phyloP scores from a whole-genome alignment of 1,140 invertebrate species.

The Achroia grisella region DNA sequence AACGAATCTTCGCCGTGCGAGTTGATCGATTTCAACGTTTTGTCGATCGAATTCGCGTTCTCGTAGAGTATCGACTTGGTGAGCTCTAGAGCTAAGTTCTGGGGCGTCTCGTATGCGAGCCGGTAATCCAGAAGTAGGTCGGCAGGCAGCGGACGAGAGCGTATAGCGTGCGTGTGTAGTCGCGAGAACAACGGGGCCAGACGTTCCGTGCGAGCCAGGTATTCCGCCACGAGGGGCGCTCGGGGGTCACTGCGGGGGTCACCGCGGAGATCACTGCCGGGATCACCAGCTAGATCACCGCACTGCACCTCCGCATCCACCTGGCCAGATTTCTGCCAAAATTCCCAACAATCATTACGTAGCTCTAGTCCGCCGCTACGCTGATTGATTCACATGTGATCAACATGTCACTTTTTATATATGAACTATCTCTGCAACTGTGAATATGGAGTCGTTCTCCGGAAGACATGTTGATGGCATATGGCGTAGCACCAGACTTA shows the following conservation, averaged over 20 bases:
- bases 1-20: conserved; percentile 35
- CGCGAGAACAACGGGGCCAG: conserved; percentile 36
- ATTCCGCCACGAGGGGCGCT: conserved; percentile 36
- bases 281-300: not conserved
- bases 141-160: conserved; percentile 14
- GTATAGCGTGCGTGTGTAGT: conserved; percentile 20
- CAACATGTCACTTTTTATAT: not conserved
- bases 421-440: too few species aligned
- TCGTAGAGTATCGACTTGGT: conserved; percentile 45
- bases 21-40: conserved; percentile 27
- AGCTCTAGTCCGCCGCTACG: too few species aligned
- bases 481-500: too few species aligned
- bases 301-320: not conserved
- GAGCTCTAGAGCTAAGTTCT: conserved; percentile 46
- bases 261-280: not conserved
- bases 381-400: not conserved
- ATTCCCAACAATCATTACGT: conserved; percentile 2
- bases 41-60: conserved; percentile 38
- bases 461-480: too few species aligned
- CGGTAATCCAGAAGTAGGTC: conserved; percentile 10
- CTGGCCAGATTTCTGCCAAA: conserved; percentile 14
- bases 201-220: conserved; percentile 41
- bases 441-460: too few species aligned
- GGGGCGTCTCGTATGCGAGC: conserved; percentile 33
- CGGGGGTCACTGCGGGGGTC: conserved; percentile 5